Base-by-base conservation (phyloP, 1,140 invertebrate genomes). In the Oncopeltus fasciatus region DNA sequence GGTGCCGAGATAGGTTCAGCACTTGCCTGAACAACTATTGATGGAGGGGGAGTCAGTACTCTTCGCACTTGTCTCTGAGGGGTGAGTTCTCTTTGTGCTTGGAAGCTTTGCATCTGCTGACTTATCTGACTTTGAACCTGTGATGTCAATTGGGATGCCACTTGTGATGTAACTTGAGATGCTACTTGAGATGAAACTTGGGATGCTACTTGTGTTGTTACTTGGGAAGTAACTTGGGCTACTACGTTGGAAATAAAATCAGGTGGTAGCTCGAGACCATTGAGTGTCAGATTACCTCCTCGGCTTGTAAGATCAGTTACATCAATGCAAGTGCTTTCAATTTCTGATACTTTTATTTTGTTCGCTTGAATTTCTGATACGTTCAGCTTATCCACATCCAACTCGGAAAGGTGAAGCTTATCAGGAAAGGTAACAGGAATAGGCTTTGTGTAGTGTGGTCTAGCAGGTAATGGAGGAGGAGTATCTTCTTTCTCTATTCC, bases 331-430 rank as follows among this genome's bases (percentile, higher is more conserved):
- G 80, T 76, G 1, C 85, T 81, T 69, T 89, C 86, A 38, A 90
- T 81, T 70, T 89, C 86, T 1, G 86, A 88, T 0, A 88, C 86
- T 18, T 83, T 74, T 57, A 90, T 86, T 70, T 85, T 87, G 43
- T 81, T 81, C 0, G 87, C 86, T 69, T 87, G 81, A 20, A 90
- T 71, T 66, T 87, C 84, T 27, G 82, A 83, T 5, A 89, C 87
- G 66, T 80, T 86, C 27, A 90, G 67, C 64, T 83, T 77, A 29
- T 88, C 85, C 1, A 90, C 86, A 66, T 87, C 84, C 51, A 90
- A 74, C 68, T 88, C 85, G n/a, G 74, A 73, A 0, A 87, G 81
- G 72, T 86, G 82, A 28, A 90, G 71, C 65, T 75, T 70, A 69
- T 73, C 51, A 78, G 62, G 71, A 43, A 63, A 59, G 56, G 49